Evolutionary conservation across 2,113 vertebrate genomes (phyloP).

Genomic region (Pelecanoides urinatrix): DNA sequence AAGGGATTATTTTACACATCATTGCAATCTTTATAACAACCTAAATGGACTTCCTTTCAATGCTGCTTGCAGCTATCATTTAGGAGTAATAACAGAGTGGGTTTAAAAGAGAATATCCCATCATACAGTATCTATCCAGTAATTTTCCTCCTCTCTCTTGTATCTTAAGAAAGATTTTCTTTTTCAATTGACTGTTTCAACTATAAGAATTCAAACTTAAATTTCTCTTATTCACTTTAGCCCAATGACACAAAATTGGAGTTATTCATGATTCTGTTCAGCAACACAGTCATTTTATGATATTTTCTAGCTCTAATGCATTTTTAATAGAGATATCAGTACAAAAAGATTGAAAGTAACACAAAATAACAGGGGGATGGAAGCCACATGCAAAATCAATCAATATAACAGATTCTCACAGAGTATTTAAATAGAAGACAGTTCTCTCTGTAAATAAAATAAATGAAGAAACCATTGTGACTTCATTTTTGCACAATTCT

Average conservation of each 20-base stretch:
- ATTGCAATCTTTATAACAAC: conserved; percentile 25
- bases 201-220: conserved; percentile 19
- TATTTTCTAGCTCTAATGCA: conserved; percentile 16
- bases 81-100: conserved; percentile 50
- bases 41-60: background rate
- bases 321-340: conserved; percentile 48
- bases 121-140: conserved; percentile 31
- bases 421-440: background rate
- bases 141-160: conserved; percentile 39
- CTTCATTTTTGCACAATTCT: background rate
- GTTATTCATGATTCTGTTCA: conserved; percentile 25
- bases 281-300: conserved; percentile 17
- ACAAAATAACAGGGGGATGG: background rate
- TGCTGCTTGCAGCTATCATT: conserved; percentile 43
- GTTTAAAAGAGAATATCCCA: conserved; percentile 47
- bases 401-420: background rate
- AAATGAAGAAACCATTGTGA: background rate
- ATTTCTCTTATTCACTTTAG: background rate
- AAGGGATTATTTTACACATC: conserved; percentile 53
- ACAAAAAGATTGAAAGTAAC: conserved; percentile 20
- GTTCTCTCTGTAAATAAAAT: background rate
- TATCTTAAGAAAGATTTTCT: conserved; percentile 2
- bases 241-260: background rate
- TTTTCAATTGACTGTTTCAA: conserved; percentile 39
- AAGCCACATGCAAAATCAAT: conserved; percentile 40